These are phyloP conservation scores for Xiphophorus hellerii DNA, from an alignment of 2,113 vertebrate species.

Conservation along the genomic window DNA sequence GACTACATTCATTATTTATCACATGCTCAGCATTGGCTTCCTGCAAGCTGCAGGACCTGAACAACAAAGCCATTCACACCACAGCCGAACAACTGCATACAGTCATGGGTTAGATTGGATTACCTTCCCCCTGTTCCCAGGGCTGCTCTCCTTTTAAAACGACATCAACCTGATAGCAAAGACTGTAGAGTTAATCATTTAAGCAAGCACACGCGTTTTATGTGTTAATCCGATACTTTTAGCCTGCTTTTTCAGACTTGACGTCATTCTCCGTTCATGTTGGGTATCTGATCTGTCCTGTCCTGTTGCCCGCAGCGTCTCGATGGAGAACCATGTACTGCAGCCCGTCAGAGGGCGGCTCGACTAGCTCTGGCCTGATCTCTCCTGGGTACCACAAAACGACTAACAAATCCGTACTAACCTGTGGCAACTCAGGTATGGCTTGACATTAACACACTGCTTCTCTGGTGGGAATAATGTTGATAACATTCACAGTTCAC, in stretches of 20 bases:
- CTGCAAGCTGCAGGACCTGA: constrained; percentile 36
- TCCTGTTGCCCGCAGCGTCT: constrained; percentile 78
- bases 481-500: constrained; percentile 4
- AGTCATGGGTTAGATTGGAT: constrained; percentile 62
- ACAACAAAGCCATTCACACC: constrained; percentile 65
- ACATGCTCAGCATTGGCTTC: constrained; percentile 23
- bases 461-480: constrained; percentile 42
- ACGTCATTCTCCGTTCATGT: neutral
- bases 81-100: constrained; percentile 46
- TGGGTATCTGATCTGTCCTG: constrained; percentile 14
- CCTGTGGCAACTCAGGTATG: constrained; percentile 96
- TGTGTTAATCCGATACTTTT: neutral
- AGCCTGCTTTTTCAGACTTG: neutral
- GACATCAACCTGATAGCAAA: constrained; percentile 29
- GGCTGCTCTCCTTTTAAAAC: constrained; percentile 46
- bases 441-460: constrained; percentile 81
- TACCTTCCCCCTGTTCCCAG: constrained; percentile 43
- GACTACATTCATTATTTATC: constrained; percentile 61
- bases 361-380: constrained; percentile 84
- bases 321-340: constrained; percentile 94
- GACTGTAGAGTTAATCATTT: neutral
- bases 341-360: constrained; percentile 83
- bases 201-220: neutral
- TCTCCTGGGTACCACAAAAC: constrained; percentile 95
- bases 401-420: constrained; percentile 98